A percentile compares a stretch with the other conserved stretches of the same genome.
Evolutionary conservation across 2,888 invertebrate species (phyloP).

Genomic region (Ischnus inquisitorius): DNA sequence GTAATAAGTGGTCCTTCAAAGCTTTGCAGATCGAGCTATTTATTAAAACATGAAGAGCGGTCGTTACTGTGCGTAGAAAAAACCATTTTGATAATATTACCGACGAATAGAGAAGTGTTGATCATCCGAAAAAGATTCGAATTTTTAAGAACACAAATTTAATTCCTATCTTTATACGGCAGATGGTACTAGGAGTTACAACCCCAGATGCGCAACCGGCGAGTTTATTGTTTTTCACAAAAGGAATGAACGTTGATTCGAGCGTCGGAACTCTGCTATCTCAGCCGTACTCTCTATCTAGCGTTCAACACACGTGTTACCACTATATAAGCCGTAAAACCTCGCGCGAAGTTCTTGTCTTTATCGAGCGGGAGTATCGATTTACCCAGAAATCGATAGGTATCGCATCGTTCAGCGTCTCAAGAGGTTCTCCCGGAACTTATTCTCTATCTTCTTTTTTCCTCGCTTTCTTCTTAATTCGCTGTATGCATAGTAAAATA

Average conservation of each 20-base stretch:
- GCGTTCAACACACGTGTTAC: background rate
- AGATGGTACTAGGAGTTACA: slow-evolving; percentile 10
- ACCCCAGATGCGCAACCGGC: background rate
- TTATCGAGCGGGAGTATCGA: slow-evolving; percentile 37
- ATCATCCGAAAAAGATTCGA: background rate
- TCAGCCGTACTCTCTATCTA: background rate
- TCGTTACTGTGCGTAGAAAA: no score
- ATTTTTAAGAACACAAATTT: background rate
- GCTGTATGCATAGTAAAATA: background rate
- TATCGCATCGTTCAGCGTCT: slow-evolving; percentile 12
- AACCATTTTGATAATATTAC: background rate
- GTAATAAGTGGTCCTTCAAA: background rate
- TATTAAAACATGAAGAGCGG: no score
- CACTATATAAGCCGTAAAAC: background rate
- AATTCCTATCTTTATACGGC: background rate
- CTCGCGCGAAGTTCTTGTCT: background rate
- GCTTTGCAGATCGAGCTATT: no score
- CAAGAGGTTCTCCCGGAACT: slow-evolving; percentile 12
- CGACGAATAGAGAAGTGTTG: background rate
- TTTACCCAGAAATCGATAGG: slow-evolving; percentile 56
- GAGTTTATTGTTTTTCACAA: background rate
- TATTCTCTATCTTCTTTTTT: slow-evolving; percentile 6
- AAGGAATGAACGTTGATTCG: background rate
- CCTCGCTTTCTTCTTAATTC: background rate
- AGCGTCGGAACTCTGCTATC: background rate